phyloP scores from a whole-genome alignment of 2,888 invertebrate species.

The Ecliptopera silaceata region DNA sequence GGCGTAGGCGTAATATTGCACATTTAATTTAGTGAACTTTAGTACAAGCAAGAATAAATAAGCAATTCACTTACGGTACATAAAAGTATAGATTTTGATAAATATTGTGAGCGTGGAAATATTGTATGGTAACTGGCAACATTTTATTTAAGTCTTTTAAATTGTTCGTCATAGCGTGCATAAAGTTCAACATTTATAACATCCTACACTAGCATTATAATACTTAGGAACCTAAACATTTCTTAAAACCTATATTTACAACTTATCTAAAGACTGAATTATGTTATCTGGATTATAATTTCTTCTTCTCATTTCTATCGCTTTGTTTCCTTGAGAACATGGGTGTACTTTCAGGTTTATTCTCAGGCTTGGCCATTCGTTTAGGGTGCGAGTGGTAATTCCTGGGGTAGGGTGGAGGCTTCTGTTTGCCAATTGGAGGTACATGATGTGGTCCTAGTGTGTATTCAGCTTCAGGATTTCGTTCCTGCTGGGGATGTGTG shows the following conservation, averaged over 20 bases:
- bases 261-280: constrained; percentile 27
- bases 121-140: too few species aligned
- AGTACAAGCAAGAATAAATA: constrained; percentile 36
- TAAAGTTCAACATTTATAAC: neutral
- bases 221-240: constrained; percentile 24
- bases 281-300: constrained; percentile 42
- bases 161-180: neutral
- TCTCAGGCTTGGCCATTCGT: constrained; percentile 62
- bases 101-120: too few species aligned
- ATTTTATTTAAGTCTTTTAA: too few species aligned
- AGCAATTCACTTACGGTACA: constrained; percentile 5
- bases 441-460: constrained; percentile 53
- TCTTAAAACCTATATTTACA: constrained; percentile 51
- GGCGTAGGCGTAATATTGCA: constrained; percentile 33
- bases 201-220: constrained; percentile 11
- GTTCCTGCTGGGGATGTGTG: constrained; percentile 51
- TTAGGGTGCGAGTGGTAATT: constrained; percentile 73
- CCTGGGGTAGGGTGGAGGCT: constrained; percentile 60
- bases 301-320: constrained; percentile 54
- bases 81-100: neutral
- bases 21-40: constrained; percentile 28
- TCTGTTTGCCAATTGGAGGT: constrained; percentile 58
- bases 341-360: constrained; percentile 45
- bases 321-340: constrained; percentile 47
- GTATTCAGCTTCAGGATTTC: constrained; percentile 63